These are phyloP conservation scores for Hydractinia echinata DNA, from an alignment of 30 jellyfish, hydroid and myxozoan genomes.

Conservation along the genomic window DNA sequence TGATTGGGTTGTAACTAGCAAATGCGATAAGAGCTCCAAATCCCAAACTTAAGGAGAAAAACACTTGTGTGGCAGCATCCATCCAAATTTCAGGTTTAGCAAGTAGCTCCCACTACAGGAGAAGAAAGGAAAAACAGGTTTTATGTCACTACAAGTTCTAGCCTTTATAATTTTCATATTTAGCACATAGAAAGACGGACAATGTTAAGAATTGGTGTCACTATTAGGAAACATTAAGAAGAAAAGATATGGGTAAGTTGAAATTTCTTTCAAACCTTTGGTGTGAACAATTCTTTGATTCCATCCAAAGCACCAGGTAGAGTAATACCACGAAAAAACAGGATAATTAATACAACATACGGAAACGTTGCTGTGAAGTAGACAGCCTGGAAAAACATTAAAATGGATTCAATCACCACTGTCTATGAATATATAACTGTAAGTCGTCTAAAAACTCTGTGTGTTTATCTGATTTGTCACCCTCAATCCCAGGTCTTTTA, in stretches of 20 bases:
- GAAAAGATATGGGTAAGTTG: background rate
- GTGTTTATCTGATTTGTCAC: no score
- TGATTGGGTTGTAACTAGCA: constrained; percentile 85
- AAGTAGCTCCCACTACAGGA: constrained; percentile 45
- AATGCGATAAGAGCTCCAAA: constrained; percentile 82
- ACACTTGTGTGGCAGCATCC: constrained; percentile 87
- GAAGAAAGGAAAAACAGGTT: background rate
- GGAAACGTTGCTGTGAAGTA: constrained; percentile 34
- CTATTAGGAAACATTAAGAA: background rate
- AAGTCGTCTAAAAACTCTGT: no score
- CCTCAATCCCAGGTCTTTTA: no score
- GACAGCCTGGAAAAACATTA: constrained; percentile 17
- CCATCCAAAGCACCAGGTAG: constrained; percentile 17
- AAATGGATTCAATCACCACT: no score
- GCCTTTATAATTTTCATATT: background rate
- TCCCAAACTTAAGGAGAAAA: constrained; percentile 82
- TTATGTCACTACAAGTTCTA: background rate
- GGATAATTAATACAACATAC: constrained; percentile 10
- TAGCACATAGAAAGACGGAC: no score
- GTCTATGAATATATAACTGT: no score
- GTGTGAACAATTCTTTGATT: background rate
- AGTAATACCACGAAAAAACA: constrained; percentile 31
- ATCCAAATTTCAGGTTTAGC: constrained; percentile 64
- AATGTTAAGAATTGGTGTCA: no score
- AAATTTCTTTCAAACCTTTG: background rate